Base-by-base conservation (phyloP, 64 coral and sea anemone species). In the Astreopora myriophthalma region DNA sequence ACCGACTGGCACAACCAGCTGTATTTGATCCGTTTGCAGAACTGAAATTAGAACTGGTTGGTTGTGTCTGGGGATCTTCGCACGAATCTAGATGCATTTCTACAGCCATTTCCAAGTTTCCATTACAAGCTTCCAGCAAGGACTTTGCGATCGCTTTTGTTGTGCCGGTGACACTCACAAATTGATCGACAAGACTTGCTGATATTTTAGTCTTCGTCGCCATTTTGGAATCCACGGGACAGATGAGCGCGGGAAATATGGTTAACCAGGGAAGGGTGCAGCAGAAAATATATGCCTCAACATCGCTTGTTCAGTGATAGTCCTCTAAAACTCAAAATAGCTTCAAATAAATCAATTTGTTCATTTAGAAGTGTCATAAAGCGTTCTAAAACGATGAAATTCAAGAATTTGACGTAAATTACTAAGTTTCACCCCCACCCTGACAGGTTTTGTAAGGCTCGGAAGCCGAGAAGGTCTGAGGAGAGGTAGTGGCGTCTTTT, bases 81-180 rank as follows among this genome's bases (percentile, higher is more conserved):
- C 91, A 84, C 7, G 95, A 94, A 90, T 99, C 97, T 13, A 99
- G 89, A 39, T 99, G 90, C 93, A 99, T 95, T 85, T 90, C 97
- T 36, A 99, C 90, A 31, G 97, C 97, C 97, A 99, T 99, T 84
- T 99, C 94, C 63, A 99, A 94, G 79, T 99, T 99, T 19, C 97
- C 97, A 87, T 96, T 99, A 85, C 93, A 90, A 64, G 97, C 97
- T 72, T 95, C 94, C 55, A 99, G 51, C 44, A 95, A 85, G 19
- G 91, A 92, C 58, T 84, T 93, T 20, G 97, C 97, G 37, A 88
- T 93, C 16, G 71, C 77, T 51, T 91, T 86, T 9, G 94, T 64
- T 33, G 94, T 92, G 13, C 97, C 97, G 6, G 97, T 99, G 63
- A 99, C 91, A 71, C 85, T 99, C 8, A 95, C 77, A 85, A 99